phyloP scores from a whole-genome alignment of 2,797 vertebrate species.

The Anas georgica region DNA sequence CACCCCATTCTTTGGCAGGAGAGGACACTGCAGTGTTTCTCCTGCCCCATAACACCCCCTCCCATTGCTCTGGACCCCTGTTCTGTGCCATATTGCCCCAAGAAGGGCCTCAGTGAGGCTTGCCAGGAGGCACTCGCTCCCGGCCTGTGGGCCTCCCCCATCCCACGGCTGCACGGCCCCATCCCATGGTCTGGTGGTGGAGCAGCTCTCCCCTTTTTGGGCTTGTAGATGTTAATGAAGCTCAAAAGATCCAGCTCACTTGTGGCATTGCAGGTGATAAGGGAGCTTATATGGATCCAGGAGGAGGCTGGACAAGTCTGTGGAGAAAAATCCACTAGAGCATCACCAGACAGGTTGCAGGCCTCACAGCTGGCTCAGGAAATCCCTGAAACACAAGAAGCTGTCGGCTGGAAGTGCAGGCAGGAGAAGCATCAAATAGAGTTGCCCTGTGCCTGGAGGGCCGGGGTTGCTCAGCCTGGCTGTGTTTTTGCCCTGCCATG shows the following conservation, averaged over 20 bases:
- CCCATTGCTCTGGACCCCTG: neutral
- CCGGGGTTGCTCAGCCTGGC: neutral
- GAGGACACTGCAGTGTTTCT: fast-evolving
- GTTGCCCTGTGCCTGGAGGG: neutral
- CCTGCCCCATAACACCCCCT: neutral
- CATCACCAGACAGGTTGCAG: neutral
- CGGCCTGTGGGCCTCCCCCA: neutral
- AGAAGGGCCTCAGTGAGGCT: too few species aligned
- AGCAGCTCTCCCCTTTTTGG: neutral
- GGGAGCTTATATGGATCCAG: neutral
- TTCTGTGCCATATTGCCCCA: neutral
- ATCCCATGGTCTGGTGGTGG: neutral
- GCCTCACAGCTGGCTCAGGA: neutral
- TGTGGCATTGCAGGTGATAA: too few species aligned
- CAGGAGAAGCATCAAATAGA: neutral
- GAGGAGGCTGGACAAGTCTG: neutral
- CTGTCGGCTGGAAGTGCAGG: neutral
- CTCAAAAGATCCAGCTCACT: neutral
- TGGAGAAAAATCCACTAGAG: neutral
- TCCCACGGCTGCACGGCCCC: fast-evolving
- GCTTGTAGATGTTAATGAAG: neutral
- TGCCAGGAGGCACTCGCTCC: fast-evolving
- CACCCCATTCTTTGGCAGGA: neutral
- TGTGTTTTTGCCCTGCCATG: neutral
- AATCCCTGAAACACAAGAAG: neutral